Percentiles rank a stretch among this genome's conserved stretches.
Conservation (phyloP, 2,888 invertebrate genomes). For the Lacanobia wlatinum region DNA sequence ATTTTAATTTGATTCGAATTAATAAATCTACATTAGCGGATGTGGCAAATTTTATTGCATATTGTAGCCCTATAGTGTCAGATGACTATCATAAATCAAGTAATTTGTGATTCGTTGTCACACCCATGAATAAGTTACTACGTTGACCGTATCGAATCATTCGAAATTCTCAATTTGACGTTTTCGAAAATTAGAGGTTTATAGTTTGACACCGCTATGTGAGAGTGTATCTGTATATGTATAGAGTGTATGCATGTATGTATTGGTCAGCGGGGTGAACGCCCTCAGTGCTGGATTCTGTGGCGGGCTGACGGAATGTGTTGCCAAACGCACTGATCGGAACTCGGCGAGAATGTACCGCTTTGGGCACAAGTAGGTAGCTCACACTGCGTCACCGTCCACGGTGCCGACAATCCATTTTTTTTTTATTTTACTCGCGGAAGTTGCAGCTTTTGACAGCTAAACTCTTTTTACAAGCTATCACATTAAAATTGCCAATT, state of each 20-base stretch:
- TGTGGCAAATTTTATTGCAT: conserved; percentile 7
- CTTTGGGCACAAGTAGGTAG: conserved; percentile 78
- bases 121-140: conserved; percentile 16
- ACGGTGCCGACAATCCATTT: conserved; percentile 47
- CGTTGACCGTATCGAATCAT: conserved; percentile 21
- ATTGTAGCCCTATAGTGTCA: conserved; percentile 19
- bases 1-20: conserved; percentile 10
- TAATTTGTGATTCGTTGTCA: conserved; percentile 19
- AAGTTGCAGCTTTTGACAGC: conserved; percentile 61
- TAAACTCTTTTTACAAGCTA: conserved; percentile 43
- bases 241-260: conserved; percentile 65
- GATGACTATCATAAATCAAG: conserved; percentile 20
- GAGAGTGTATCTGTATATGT: conserved; percentile 57
- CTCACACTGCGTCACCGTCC: conserved; percentile 54
- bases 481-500: conserved; percentile 33
- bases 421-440: conserved; percentile 44
- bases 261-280: conserved; percentile 81
- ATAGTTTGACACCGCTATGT: conserved; percentile 59
- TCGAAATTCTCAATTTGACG: conserved; percentile 28
- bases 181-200: conserved; percentile 50
- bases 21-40: conserved; percentile 12
- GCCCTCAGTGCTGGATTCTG: conserved; percentile 82
- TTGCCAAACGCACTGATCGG: conserved; percentile 89
- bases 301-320: conserved; percentile 84
- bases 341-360: conserved; percentile 81